Base-by-base conservation (phyloP, 2,113 vertebrate genomes). In the Pseudonaja textilis region DNA sequence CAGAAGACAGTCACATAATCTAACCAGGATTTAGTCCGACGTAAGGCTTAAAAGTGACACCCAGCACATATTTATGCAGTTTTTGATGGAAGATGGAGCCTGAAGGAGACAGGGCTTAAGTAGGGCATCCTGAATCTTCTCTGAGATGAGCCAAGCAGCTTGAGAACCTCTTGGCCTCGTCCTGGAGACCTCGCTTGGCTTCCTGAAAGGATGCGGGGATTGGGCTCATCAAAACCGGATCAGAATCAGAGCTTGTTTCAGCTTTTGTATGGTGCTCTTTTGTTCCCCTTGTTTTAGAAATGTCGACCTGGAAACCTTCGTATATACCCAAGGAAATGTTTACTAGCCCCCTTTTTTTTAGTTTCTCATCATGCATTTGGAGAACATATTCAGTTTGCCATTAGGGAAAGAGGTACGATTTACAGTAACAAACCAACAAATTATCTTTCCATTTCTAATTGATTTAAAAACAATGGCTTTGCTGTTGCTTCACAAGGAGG, bases 401-500 rank as follows among this genome's bases (percentile, higher is more conserved):
- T 57, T 50, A 92, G 94, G 93, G 94, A 88, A 93, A 95, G 95
- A 96, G 95, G n/a, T 57, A 94, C 88, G 93, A 93, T 97, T 97
- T 95, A 81, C 74, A 81, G 74, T 81, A 96, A 96, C 92, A 96
- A 96, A 97, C 74, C 96, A 95, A 93, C 92, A 93, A 95, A 96
- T 94, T 93, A 96, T 97, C 94, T 96, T 97, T 96, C 92, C 23
- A 45, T 95, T 97, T 97, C 94, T 91, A 94, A 93, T 94, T 95
- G 94, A 96, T 97, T 96, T 94, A 74, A 90, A 96, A 96, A 93
- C 96, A 96, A 95, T 94, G 95, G 95, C 94, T 81, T 90, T 88
- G 55, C 92, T 90, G 92, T 93, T 97, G 95, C 95, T 94, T 93
- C 92, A 29, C 92, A 90, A 50, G 91, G 92, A 97, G 93, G 94